phyloP scores from a whole-genome alignment of 2,113 vertebrate genomes.

The Scytalopus superciliaris region DNA sequence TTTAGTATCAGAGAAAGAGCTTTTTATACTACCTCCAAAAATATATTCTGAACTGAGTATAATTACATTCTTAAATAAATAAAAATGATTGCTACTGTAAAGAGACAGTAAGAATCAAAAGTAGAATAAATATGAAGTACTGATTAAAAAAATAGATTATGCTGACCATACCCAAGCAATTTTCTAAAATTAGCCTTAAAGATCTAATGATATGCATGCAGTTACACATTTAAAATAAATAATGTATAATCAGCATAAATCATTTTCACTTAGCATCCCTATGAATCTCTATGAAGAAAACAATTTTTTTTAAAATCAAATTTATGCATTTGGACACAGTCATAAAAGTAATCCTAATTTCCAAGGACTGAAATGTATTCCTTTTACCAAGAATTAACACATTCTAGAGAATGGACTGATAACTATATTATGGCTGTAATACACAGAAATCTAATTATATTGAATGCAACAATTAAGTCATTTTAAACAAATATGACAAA shows the following conservation, averaged over 20 bases:
- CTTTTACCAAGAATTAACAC: not conserved
- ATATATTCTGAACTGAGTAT: not conserved
- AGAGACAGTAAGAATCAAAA: not conserved
- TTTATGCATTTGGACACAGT: not conserved
- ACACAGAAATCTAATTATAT: not conserved
- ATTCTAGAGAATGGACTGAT: not conserved
- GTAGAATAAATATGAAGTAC: not conserved
- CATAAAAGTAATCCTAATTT: slow-evolving; percentile 8
- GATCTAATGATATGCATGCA: not conserved
- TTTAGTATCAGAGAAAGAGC: not conserved
- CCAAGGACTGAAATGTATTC: not conserved
- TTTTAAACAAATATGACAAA: not conserved
- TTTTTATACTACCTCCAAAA: slow-evolving; percentile 13
- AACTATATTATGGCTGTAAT: not conserved
- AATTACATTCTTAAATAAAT: slow-evolving; percentile 19
- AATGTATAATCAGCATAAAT: not conserved
- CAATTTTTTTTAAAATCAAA: not conserved
- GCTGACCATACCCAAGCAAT: slow-evolving; percentile 11
- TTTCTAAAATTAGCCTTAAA: slow-evolving; percentile 15
- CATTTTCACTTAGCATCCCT: not conserved
- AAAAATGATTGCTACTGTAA: not conserved
- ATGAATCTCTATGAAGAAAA: not conserved
- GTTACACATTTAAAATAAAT: slow-evolving; percentile 18
- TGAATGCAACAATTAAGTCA: not conserved
- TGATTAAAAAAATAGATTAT: slow-evolving; percentile 21